Percentiles rank a stretch among this genome's conserved stretches.
phyloP scores from a whole-genome alignment of 2,113 vertebrate species.

The rat (Rattus norvegicus) region GRCr8 NC_086031.1:47933001-47933500 shows the following conservation, averaged over 20 bases:
- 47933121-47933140: background rate
- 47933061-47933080: background rate
- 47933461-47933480: background rate
- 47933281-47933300: background rate
- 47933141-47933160: background rate
- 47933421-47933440: background rate
- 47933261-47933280: background rate
- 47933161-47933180: background rate
- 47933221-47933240: background rate
- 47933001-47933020: background rate
- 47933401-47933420: background rate
- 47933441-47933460: background rate
- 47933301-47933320: fast-evolving
- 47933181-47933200: background rate
- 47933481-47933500: background rate
- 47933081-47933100: background rate
- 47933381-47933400: background rate
- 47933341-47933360: background rate
- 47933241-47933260: background rate
- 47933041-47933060: background rate
- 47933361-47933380: background rate
- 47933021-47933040: background rate
- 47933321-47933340: background rate
- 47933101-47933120: too few relatives aligned
- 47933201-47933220: background rate